Evolutionary conservation across 2,113 vertebrate genomes (phyloP).

Genomic region (Archocentrus centrarchus): DNA sequence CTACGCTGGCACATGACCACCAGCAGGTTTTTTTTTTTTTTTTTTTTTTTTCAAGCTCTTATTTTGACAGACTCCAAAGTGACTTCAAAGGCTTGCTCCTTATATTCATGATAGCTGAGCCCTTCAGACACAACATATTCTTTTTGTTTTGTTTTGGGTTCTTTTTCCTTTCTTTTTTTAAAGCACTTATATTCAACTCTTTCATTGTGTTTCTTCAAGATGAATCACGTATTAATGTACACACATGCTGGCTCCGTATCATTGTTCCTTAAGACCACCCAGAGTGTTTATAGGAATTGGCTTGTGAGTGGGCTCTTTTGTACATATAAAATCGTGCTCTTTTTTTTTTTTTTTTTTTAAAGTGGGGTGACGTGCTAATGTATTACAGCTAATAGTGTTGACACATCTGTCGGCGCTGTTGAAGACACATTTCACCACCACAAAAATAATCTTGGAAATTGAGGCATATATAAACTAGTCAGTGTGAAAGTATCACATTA

Average conservation of each 20-base stretch:
- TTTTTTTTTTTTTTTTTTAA: constrained; percentile 10
- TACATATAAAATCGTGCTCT: constrained; percentile 28
- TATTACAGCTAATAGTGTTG: constrained; percentile 34
- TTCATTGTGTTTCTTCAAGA: not conserved
- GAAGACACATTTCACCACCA: constrained; percentile 10
- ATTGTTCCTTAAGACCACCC: constrained; percentile 67
- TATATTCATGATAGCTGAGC: not conserved
- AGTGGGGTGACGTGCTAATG: constrained; percentile 6
- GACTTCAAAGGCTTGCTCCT: constrained; percentile 36
- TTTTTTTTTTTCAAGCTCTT: not conserved
- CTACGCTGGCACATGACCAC: not conserved
- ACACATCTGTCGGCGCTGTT: constrained; percentile 24
- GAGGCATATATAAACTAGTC: not conserved
- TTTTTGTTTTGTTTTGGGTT: not conserved
- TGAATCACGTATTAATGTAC: constrained; percentile 55
- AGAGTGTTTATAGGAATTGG: constrained; percentile 47
- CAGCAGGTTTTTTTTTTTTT: not conserved
- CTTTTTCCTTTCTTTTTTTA: not conserved
- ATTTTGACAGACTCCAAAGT: constrained; percentile 30
- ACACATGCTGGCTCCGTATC: constrained; percentile 41
- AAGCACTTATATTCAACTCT: not conserved
- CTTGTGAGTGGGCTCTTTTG: constrained; percentile 41
- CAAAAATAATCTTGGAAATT: constrained; percentile 23
- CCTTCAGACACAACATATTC: not conserved
- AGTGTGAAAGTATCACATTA: not conserved